A percentile compares a stretch with the other conserved stretches of the same genome.
phyloP scores from a whole-genome alignment of 2,113 vertebrate genomes.

The Pica pica region DNA sequence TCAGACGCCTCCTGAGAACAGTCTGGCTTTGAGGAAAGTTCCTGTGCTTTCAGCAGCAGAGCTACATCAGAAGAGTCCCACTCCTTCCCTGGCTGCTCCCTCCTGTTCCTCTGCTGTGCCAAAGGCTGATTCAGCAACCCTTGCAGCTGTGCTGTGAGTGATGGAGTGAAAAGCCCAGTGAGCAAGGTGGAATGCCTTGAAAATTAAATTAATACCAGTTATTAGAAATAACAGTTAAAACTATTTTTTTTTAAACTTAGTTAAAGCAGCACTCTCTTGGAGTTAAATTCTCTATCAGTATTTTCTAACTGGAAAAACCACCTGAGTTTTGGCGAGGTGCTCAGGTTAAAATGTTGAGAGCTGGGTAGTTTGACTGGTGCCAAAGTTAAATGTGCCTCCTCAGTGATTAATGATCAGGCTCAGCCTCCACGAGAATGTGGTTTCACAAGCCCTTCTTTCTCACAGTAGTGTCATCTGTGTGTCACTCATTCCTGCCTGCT shows the following conservation, averaged over 20 bases:
- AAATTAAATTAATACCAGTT: neutral
- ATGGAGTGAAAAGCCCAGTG: neutral
- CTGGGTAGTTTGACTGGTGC: neutral
- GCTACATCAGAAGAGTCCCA: neutral
- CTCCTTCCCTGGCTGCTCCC: neutral
- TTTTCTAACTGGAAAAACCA: neutral
- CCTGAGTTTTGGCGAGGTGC: neutral
- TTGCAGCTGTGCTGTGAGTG: neutral
- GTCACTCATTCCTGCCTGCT: neutral
- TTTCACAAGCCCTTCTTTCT: neutral
- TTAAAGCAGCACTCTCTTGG: neutral
- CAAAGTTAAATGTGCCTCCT: neutral
- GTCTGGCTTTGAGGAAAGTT: neutral
- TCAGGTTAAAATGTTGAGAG: neutral
- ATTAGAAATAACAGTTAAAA: neutral
- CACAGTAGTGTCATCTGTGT: neutral
- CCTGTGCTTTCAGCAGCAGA: neutral
- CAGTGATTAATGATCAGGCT: neutral
- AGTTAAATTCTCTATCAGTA: neutral
- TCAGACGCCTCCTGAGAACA: neutral
- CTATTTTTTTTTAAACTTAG: neutral
- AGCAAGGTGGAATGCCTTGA: neutral
- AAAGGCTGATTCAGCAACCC: neutral
- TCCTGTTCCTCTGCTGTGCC: neutral
- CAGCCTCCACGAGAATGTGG: neutral